Evolutionary conservation across 2,797 vertebrate genomes (phyloP).

Genomic region (Nothura maculosa): DNA sequence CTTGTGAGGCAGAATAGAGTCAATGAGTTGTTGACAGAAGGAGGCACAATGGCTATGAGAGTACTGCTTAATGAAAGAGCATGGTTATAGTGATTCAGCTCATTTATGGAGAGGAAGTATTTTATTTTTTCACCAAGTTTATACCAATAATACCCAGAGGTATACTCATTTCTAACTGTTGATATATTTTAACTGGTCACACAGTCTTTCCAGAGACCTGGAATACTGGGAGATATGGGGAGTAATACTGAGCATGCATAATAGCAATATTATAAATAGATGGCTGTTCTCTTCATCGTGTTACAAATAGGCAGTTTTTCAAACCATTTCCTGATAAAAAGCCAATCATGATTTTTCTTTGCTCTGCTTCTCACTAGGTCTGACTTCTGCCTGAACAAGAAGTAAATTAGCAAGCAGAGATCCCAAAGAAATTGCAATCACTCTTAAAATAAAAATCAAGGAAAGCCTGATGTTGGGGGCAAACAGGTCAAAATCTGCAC

Average conservation of each 20-base stretch:
- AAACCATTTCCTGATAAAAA: not conserved
- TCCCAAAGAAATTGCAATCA: not conserved
- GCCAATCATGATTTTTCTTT: fast-evolving
- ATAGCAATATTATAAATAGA: not conserved
- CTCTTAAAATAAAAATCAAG: not conserved
- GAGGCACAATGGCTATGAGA: not conserved
- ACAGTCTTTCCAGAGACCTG: not conserved
- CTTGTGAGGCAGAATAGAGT: not conserved
- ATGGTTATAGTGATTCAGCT: not conserved
- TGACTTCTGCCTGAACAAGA: not conserved
- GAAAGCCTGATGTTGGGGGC: fast-evolving
- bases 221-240: not conserved
- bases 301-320: not conserved
- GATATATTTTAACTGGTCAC: not conserved
- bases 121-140: not conserved
- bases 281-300: not conserved
- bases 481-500: not conserved
- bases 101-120: not conserved
- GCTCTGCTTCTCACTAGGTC: not conserved
- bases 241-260: not conserved
- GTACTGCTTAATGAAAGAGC: not conserved
- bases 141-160: not conserved
- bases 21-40: constrained; percentile 6
- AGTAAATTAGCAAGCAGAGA: not conserved
- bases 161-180: not conserved